A percentile compares a stretch with the other conserved stretches of the same genome.
Conservation (phyloP, 1,140 invertebrate genomes). For the Drosophila serrata region DNA sequence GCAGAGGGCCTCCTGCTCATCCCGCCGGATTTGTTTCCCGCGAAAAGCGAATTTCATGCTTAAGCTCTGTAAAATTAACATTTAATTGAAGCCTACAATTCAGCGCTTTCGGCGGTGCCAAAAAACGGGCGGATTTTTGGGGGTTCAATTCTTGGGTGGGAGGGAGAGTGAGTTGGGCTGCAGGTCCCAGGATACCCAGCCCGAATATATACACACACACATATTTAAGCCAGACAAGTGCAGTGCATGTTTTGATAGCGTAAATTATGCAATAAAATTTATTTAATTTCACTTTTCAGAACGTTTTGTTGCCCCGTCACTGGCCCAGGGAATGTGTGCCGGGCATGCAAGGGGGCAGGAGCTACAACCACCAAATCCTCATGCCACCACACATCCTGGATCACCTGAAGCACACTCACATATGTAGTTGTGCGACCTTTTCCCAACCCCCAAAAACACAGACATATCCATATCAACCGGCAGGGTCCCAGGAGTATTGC, state of each 20-base stretch:
- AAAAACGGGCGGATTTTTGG: slow-evolving; percentile 6
- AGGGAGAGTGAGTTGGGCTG: slow-evolving; percentile 9
- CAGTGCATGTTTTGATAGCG: slow-evolving; percentile 80
- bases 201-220: neutral
- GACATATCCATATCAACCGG: slow-evolving; percentile 59
- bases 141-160: neutral
- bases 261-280: slow-evolving; percentile 84
- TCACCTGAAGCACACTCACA: slow-evolving; percentile 38
- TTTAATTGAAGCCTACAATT: slow-evolving; percentile 84
- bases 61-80: slow-evolving; percentile 84
- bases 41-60: slow-evolving; percentile 76
- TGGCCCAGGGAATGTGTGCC: slow-evolving; percentile 49
- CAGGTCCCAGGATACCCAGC: slow-evolving; percentile 31
- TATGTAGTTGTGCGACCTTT: slow-evolving; percentile 28
- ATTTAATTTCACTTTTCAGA: slow-evolving; percentile 83
- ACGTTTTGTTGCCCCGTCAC: slow-evolving; percentile 70
- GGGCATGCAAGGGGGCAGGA: slow-evolving; percentile 50
- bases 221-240: slow-evolving; percentile 29
- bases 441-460: slow-evolving; percentile 5
- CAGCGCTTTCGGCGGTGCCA: slow-evolving; percentile 59
- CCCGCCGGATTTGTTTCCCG: slow-evolving; percentile 6
- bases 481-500: slow-evolving; percentile 69
- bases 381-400: neutral
- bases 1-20: slow-evolving; percentile 5
- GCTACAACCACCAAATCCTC: neutral